Percentiles rank a stretch among this genome's conserved stretches.
These are phyloP conservation scores for Sparus aurata DNA, from an alignment of 2,797 vertebrate species.

Conservation along the genomic window DNA sequence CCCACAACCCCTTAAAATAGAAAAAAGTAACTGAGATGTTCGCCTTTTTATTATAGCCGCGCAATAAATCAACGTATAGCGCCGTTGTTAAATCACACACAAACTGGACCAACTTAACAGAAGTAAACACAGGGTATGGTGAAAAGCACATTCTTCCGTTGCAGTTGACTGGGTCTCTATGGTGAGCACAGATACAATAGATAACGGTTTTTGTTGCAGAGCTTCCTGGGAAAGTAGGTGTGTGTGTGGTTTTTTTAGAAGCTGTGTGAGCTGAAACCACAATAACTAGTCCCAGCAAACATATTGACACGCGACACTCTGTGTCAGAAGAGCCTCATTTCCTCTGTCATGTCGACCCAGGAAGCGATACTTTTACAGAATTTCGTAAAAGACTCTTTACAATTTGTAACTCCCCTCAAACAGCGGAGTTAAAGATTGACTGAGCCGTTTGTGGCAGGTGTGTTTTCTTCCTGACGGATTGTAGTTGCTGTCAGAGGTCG, in stretches of 20 bases:
- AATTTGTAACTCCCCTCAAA: no score
- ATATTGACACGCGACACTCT: neutral
- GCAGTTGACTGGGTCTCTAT: neutral
- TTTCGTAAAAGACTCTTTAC: no score
- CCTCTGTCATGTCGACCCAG: neutral
- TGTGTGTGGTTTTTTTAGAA: neutral
- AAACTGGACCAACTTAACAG: no score
- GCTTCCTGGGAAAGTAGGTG: neutral
- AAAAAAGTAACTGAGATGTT: neutral
- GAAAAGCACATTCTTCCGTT: neutral
- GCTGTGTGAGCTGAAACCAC: slow-evolving; percentile 10
- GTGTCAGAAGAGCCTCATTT: neutral
- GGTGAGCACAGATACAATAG: neutral
- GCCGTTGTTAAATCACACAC: no score
- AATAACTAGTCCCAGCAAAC: neutral
- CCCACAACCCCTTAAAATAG: neutral
- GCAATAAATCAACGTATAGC: no score
- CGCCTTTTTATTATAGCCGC: neutral
- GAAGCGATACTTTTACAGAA: neutral
- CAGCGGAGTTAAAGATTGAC: slow-evolving; percentile 59
- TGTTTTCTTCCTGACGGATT: slow-evolving; percentile 8
- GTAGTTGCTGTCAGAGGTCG: neutral
- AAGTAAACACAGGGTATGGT: neutral
- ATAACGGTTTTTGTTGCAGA: neutral
- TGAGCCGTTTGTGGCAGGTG: neutral